Evolutionary conservation across 2,888 invertebrate genomes (phyloP).

Genomic region (Heliconius cydno): DNA sequence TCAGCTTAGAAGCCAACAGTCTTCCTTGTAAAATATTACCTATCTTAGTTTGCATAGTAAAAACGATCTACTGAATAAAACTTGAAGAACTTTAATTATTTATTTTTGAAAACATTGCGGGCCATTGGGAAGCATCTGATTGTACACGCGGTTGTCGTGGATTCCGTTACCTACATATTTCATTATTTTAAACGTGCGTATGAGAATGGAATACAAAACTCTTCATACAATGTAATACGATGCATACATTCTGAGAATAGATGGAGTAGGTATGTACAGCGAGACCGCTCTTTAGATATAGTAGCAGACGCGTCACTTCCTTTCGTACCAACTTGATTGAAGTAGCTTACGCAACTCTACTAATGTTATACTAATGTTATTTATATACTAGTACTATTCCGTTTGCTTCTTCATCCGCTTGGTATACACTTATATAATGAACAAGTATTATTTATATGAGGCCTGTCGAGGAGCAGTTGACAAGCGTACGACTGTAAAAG

Average conservation of each 20-base stretch:
- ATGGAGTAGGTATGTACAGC: neutral
- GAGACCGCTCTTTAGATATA: neutral
- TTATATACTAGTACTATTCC: constrained; percentile 4
- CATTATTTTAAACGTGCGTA: neutral
- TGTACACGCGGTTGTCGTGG: too few relatives aligned
- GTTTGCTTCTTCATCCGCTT: neutral
- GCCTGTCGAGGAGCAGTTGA: too few relatives aligned
- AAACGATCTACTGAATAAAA: too few relatives aligned
- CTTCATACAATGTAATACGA: neutral
- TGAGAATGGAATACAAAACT: neutral
- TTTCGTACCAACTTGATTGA: neutral
- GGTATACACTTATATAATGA: neutral
- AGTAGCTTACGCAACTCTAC: constrained; percentile 1
- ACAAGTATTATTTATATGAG: neutral
- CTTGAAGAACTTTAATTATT: too few relatives aligned
- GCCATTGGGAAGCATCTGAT: too few relatives aligned
- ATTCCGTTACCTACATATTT: too few relatives aligned
- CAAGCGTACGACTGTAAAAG: too few relatives aligned
- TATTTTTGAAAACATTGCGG: too few relatives aligned
- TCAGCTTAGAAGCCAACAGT: too few relatives aligned
- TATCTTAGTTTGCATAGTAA: too few relatives aligned
- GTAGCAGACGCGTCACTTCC: neutral
- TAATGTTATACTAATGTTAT: constrained; percentile 5
- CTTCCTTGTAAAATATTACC: too few relatives aligned
- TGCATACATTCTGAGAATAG: constrained; percentile 13